Conservation (phyloP, 2,888 invertebrate genomes). For the Seira musarum region DNA sequence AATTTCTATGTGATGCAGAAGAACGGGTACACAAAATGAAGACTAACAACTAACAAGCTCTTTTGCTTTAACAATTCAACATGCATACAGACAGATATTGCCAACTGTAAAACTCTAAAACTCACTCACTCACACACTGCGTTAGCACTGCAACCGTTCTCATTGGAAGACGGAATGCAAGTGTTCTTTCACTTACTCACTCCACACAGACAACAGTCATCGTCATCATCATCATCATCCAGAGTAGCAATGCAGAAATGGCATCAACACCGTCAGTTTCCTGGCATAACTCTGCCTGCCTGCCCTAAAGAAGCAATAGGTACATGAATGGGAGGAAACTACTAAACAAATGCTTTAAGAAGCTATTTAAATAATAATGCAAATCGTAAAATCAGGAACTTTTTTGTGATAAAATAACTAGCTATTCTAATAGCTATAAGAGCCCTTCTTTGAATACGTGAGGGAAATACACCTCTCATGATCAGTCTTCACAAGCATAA, state of each 20-base stretch:
- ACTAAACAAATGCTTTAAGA: too few species aligned
- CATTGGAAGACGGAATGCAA: constrained; percentile 57
- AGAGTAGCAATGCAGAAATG: not conserved
- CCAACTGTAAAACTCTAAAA: constrained; percentile 11
- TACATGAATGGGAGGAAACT: too few species aligned
- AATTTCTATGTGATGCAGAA: not conserved
- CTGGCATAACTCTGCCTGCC: not conserved
- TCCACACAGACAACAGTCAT: constrained; percentile 26
- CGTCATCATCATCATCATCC: constrained; percentile 8
- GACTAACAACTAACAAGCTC: too few species aligned
- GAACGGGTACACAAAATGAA: constrained; percentile 2
- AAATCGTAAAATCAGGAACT: too few species aligned
- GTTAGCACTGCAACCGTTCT: constrained; percentile 46
- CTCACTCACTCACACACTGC: constrained; percentile 17
- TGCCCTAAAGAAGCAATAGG: not conserved
- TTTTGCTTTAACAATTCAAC: not conserved
- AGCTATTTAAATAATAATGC: too few species aligned
- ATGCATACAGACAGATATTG: constrained; percentile 17
- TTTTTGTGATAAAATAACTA: too few species aligned
- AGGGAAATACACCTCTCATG: too few species aligned
- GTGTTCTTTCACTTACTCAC: constrained; percentile 39
- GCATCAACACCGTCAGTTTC: not conserved
- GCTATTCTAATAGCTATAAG: too few species aligned
- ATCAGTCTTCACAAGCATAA: too few species aligned
- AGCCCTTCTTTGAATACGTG: too few species aligned